Percentiles rank a stretch among this genome's conserved stretches.
phyloP scores from a whole-genome alignment of 2,113 vertebrate genomes.

The Thalassoma bifasciatum region DNA sequence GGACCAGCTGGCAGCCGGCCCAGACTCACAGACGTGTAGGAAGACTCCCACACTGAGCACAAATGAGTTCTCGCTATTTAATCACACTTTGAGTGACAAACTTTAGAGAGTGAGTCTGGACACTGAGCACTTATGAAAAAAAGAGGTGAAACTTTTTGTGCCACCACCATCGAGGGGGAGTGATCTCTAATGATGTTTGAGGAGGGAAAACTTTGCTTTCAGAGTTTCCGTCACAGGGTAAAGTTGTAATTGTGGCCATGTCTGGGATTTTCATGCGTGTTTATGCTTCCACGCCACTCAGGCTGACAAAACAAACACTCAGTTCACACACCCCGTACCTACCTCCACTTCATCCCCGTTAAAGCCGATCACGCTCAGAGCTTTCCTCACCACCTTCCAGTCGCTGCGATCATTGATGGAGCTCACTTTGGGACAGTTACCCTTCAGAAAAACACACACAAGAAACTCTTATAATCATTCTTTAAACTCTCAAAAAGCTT shows the following conservation, averaged over 20 bases:
- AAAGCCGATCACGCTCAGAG: constrained; percentile 92
- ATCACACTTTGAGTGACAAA: constrained; percentile 15
- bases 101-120: background rate
- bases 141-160: too few species aligned
- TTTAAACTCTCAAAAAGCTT: background rate
- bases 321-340: constrained; percentile 18
- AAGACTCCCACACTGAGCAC: constrained; percentile 47
- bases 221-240: background rate
- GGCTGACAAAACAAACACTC: constrained; percentile 9
- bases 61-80: constrained; percentile 42
- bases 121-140: background rate
- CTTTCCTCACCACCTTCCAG: constrained; percentile 93
- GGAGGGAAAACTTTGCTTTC: too few species aligned
- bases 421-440: constrained; percentile 97
- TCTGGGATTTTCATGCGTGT: background rate
- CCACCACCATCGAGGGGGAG: too few species aligned
- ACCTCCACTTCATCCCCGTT: constrained; percentile 94
- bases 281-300: background rate
- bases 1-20: constrained; percentile 36
- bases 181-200: too few species aligned
- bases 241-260: background rate
- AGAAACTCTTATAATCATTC: background rate
- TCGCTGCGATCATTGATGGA: constrained; percentile 98
- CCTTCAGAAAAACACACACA: constrained; percentile 77
- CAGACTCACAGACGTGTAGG: constrained; percentile 34